Evolutionary conservation across 2,888 invertebrate genomes (phyloP), one percentile per base, ranked within the genome.

Genomic region (Scaeva pyrastri): DNA sequence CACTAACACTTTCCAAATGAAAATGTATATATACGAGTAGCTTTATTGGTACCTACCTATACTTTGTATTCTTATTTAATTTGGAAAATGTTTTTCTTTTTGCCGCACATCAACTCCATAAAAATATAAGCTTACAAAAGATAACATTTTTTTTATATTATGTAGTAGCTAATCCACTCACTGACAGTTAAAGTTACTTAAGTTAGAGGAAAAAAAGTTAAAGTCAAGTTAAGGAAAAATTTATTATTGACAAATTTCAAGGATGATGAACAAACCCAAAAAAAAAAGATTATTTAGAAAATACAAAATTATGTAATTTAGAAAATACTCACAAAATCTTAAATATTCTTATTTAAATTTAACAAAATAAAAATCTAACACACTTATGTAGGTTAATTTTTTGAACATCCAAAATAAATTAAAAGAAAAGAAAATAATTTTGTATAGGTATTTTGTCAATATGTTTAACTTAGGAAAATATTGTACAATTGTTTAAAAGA

Each of bases 231-330:
- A 77, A 26, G 11, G 62, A 21, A 8, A 52, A 60, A 56, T 16
- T 39, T 39, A n/a, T 52, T 52, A 26, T 14, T 56, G 31, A 56
- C 58, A 60, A 70, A 31, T 71, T 77, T 60, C 41, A 41, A 77
- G 39, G 70, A 52, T 60, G 70, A 80, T 75, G 70, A 80, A 80
- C 70, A 80, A 74, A 74, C 55, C n/a, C n/a, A n/a, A n/a, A 80
- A 10, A 43, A 43, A 43, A 1, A n/a, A 14, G 5, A 43, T 43
- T 14, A 5, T 14, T 43, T 14, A 43, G 11, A 31, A 55, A 31
- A 55, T 48, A 52, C 52, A 52, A 26, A 55, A 31, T n/a, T 31
- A 5, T 7, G 31, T 31, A 56, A 56, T 16, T 31, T 11, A 36
- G 16, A 56, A 56, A 60, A 55, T 21, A 41, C 41, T 14, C 41